Conservation (phyloP, 2,113 vertebrate genomes). For the Takifugu bimaculatus region DNA sequence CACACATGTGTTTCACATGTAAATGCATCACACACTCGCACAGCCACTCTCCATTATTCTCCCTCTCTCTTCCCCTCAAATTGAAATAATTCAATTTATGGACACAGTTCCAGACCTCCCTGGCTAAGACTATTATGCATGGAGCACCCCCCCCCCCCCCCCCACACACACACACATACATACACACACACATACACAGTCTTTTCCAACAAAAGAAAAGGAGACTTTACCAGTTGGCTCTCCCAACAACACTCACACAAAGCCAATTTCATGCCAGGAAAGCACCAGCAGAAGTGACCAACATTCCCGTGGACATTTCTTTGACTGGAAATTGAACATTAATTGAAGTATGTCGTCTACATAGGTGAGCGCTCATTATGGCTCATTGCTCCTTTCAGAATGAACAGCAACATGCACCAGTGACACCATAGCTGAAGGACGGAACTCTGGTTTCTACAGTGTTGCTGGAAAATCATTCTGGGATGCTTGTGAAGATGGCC, state of each 20-base stretch:
- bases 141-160: slow-evolving; percentile 41
- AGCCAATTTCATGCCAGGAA: slow-evolving; percentile 79
- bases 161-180: not conserved
- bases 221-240: slow-evolving; percentile 75
- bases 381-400: too few relatives aligned
- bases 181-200: not conserved
- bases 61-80: slow-evolving; percentile 64
- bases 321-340: not conserved
- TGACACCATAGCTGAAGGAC: too few relatives aligned
- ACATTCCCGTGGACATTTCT: slow-evolving; percentile 57
- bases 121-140: slow-evolving; percentile 73
- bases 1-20: slow-evolving; percentile 60
- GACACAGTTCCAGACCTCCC: slow-evolving; percentile 71
- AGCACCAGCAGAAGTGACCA: slow-evolving; percentile 68
- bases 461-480: too few relatives aligned
- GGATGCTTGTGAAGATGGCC: too few relatives aligned
- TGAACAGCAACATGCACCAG: too few relatives aligned
- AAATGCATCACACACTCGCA: slow-evolving; percentile 56
- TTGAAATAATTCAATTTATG: slow-evolving; percentile 78
- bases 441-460: too few relatives aligned
- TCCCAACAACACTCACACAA: slow-evolving; percentile 78
- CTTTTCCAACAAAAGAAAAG: slow-evolving; percentile 69
- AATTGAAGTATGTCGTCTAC: not conserved
- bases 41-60: slow-evolving; percentile 63
- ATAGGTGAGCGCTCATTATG: not conserved